Conservation (phyloP, 37 sponge, comb jelly and placozoan genomes). For the Cladorhizidae sp. region DNA sequence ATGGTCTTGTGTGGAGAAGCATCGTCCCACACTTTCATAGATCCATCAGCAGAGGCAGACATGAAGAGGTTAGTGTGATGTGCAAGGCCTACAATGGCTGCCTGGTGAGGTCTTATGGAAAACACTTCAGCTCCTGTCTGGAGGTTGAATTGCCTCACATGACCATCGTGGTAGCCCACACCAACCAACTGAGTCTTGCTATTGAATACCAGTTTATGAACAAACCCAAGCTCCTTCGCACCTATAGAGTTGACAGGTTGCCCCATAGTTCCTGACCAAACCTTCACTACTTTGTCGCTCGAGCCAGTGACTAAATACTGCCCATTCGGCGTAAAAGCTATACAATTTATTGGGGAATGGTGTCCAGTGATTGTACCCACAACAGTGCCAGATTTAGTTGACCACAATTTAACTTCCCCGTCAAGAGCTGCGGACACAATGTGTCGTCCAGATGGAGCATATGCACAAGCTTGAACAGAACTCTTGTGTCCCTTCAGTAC, state of each 20-base stretch:
- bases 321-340: conserved; percentile 82
- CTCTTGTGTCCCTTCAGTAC: conserved; percentile 85
- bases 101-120: conserved; percentile 40
- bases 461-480: conserved; percentile 84
- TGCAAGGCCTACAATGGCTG: conserved; percentile 27
- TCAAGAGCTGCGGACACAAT: conserved; percentile 88
- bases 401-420: conserved; percentile 92
- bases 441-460: conserved; percentile 80
- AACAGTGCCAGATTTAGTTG: conserved; percentile 65
- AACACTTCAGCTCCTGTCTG: conserved; percentile 40
- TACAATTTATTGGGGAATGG: conserved; percentile 62
- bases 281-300: conserved; percentile 82
- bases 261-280: conserved; percentile 84
- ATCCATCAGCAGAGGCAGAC: conserved; percentile 66
- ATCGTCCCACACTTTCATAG: conserved; percentile 61
- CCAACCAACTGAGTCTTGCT: conserved; percentile 24
- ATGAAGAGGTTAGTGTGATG: conserved; percentile 26
- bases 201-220: conserved; percentile 36
- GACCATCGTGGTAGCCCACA: conserved; percentile 76
- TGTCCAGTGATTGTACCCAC: conserved; percentile 86
- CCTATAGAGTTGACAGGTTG: conserved; percentile 39
- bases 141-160: conserved; percentile 53
- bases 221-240: conserved; percentile 27
- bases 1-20: conserved; percentile 9
- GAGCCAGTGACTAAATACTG: conserved; percentile 81